Base-by-base conservation (phyloP, 2,113 vertebrate genomes). In the Todiramphus saurophagus region DNA sequence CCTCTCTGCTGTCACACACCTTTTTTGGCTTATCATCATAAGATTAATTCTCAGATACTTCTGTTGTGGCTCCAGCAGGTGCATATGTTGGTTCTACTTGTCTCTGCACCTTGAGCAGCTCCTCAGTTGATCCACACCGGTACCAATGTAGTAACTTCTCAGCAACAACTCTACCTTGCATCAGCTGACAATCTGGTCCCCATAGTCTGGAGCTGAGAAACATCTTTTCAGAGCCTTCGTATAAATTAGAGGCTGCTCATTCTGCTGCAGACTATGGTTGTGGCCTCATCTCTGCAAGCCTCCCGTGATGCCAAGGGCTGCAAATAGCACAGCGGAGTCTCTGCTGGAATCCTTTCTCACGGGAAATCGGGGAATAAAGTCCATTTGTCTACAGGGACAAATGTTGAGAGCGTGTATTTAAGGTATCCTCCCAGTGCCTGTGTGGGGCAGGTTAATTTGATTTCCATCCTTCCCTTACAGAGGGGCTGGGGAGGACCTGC, bases 401-500 rank as follows among this genome's bases (percentile, higher is more conserved):
- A 15, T 4, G 1, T 11, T 28, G 43, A 39, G 43, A 46, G 30
- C 3, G 10, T 2, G 1, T 16, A 5, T 69, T 55, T 2, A 50
- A 59, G 46, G 33, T 23, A 14, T 60, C 14, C 30, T 92, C 39
- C 31, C 10, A 3, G 4, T 14, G 35, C 44, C 25, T 35, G 6
- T 5, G 20, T 13, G 69, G 60, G 67, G 50, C 37, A 48, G 73
- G 39, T 33, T 64, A 35, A 41, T 51, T 63, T 8, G 6, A 11
- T 58, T 88, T 63, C 63, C 55, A 14, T 46, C 82, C 72, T 55
- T 58, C 5, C 30, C 41, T 1, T 2, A 3, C 10, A 11, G 31
- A 91, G 82, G 62, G 90, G 50, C 63, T 66, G 70, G 60, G 81
- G 75, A 90, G 82, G 85, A 83, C 82, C 62, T 56, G 48, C 8